phyloP scores from a whole-genome alignment of 1,140 invertebrate species.

The Nasonia vitripennis region DNA sequence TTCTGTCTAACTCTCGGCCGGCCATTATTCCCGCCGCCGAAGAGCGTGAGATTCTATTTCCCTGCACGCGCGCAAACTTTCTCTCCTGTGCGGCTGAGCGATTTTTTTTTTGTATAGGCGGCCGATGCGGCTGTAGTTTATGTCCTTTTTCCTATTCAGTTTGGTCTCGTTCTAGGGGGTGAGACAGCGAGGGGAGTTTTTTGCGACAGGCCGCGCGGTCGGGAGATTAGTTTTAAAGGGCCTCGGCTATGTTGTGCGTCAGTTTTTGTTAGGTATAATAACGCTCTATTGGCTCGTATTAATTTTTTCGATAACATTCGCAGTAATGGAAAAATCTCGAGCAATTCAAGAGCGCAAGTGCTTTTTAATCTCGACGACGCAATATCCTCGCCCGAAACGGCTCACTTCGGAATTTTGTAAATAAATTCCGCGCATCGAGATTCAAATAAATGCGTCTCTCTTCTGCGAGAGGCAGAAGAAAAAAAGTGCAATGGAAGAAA shows the following conservation, averaged over 20 bases:
- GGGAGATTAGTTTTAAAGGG: neutral
- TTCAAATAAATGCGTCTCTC: constrained; percentile 27
- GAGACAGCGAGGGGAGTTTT: too few relatives aligned
- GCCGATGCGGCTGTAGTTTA: neutral
- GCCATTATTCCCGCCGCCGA: neutral
- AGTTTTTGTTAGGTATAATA: too few relatives aligned
- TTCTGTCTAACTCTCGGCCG: neutral
- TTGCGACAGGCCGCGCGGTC: too few relatives aligned
- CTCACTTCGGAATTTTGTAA: constrained; percentile 1
- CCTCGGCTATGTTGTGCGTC: too few relatives aligned
- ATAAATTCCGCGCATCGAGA: constrained; percentile 38
- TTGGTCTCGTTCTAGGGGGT: neutral
- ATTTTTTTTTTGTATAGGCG: neutral
- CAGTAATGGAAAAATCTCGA: neutral
- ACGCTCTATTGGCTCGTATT: too few relatives aligned
- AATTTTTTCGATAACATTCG: too few relatives aligned
- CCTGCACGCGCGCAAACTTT: constrained; percentile 1
- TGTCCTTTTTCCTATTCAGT: neutral
- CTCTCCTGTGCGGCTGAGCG: neutral
- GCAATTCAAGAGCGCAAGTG: neutral
- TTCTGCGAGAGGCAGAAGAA: neutral
- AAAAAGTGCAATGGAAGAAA: neutral
- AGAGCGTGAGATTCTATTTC: constrained; percentile 27
- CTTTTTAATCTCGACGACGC: neutral
- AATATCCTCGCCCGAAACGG: neutral